Evolutionary conservation across 2,113 vertebrate genomes (phyloP).

Genomic region (Mugil cephalus): DNA sequence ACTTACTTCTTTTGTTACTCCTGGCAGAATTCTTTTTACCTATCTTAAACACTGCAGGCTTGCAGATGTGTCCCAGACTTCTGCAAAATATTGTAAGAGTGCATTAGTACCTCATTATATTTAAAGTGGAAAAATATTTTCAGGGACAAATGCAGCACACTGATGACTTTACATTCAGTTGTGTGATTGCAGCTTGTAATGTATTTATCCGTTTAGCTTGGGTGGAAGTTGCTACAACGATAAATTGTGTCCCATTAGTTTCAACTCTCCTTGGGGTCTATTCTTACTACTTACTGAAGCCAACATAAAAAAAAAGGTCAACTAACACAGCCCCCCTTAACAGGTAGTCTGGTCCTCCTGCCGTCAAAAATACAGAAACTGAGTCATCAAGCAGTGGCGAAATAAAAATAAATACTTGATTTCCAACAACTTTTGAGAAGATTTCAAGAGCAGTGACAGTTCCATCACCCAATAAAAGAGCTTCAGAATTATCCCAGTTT

Average conservation of each 20-base stretch:
- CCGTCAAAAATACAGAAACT: no score
- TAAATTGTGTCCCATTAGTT: slow-evolving; percentile 33
- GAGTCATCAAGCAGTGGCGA: no score
- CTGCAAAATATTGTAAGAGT: slow-evolving; percentile 20
- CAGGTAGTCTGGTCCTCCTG: no score
- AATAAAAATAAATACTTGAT: no score
- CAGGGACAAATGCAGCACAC: background rate
- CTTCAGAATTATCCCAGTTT: no score
- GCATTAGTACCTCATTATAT: slow-evolving; percentile 4
- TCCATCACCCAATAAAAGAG: no score
- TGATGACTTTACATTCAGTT: background rate
- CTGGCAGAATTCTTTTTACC: slow-evolving; percentile 45
- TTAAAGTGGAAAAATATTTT: slow-evolving; percentile 39
- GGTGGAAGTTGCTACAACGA: background rate
- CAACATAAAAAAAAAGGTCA: no score
- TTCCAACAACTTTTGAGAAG: no score
- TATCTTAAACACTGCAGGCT: slow-evolving; percentile 37
- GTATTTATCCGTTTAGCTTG: background rate
- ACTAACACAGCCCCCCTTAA: no score
- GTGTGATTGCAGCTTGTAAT: slow-evolving; percentile 24
- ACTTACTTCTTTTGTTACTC: slow-evolving; percentile 66
- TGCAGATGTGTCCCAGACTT: slow-evolving; percentile 58
- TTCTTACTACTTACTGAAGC: no score
- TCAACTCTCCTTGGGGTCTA: slow-evolving; percentile 20
- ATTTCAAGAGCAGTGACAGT: background rate